Conservation (phyloP, 92 coral and sea anemone genomes). For the Umimayanthus chanpuru region DNA sequence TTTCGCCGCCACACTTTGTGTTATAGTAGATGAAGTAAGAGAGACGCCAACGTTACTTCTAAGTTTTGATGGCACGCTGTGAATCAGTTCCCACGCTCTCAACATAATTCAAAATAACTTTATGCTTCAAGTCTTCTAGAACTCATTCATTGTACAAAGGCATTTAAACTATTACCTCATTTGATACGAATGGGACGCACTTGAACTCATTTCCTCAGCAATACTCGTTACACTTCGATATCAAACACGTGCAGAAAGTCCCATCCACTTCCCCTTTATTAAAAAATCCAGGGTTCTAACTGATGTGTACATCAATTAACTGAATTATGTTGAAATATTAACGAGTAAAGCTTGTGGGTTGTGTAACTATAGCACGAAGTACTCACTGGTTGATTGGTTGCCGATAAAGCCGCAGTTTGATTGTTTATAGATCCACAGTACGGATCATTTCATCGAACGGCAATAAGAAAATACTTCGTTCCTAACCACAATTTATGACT, state of each 20-base stretch:
- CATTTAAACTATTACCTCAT: slow-evolving; percentile 27
- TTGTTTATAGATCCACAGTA: neutral
- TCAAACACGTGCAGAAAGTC: neutral
- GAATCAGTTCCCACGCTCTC: neutral
- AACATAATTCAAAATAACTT: neutral
- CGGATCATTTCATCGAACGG: neutral
- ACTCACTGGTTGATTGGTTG: slow-evolving; percentile 17
- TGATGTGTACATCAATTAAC: neutral
- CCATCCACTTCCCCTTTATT: neutral
- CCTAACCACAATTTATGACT: neutral
- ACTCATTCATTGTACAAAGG: neutral
- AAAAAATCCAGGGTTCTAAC: neutral
- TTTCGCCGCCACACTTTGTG: neutral
- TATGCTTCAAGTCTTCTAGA: slow-evolving; percentile 9
- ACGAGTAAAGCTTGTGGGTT: slow-evolving; percentile 4
- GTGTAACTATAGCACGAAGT: neutral
- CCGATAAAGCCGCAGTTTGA: neutral
- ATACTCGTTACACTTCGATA: neutral
- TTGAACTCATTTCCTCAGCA: neutral
- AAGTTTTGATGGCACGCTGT: neutral
- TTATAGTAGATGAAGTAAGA: neutral
- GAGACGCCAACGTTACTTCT: neutral
- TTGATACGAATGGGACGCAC: neutral
- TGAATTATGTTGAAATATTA: slow-evolving; percentile 7
- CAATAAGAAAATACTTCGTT: neutral